These are phyloP conservation scores for Argyresthia goedartella DNA, from an alignment of 2,888 invertebrate genomes.

Conservation along the genomic window DNA sequence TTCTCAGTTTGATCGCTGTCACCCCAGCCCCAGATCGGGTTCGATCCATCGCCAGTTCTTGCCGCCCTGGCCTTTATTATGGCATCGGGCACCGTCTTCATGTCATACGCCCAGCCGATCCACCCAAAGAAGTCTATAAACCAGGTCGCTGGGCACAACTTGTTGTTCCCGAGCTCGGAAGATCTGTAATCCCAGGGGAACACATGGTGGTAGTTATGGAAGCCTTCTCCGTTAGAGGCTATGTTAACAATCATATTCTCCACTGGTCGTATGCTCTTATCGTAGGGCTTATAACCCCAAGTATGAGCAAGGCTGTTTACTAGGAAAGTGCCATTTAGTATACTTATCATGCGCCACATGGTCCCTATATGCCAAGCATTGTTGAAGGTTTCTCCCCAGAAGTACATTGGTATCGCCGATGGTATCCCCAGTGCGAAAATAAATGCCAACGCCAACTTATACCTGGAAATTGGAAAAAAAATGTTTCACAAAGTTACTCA, in stretches of 20 bases:
- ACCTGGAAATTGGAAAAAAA: slow-evolving; percentile 29
- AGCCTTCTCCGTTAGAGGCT: slow-evolving; percentile 65
- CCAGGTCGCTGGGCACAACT: slow-evolving; percentile 19
- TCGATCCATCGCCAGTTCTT: slow-evolving; percentile 26
- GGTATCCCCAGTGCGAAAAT: slow-evolving; percentile 65
- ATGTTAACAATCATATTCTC: slow-evolving; percentile 23
- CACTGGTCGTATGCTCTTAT: slow-evolving; percentile 31
- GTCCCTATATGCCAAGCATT: slow-evolving; percentile 42
- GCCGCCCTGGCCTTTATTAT: slow-evolving; percentile 16
- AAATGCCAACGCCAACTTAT: slow-evolving; percentile 73
- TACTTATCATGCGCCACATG: slow-evolving; percentile 65
- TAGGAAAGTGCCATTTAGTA: slow-evolving; percentile 73
- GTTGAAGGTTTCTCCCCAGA: slow-evolving; percentile 69
- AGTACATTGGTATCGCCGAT: slow-evolving; percentile 66
- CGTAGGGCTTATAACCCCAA: slow-evolving; percentile 54
- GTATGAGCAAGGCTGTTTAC: slow-evolving; percentile 77
- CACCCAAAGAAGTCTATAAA: slow-evolving; percentile 36
- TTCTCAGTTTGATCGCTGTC: background rate
- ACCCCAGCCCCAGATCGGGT: slow-evolving; percentile 5
- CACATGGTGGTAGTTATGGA: slow-evolving; percentile 81
- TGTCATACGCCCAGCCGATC: slow-evolving; percentile 40
- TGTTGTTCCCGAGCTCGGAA: slow-evolving; percentile 29
- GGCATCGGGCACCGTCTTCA: slow-evolving; percentile 23
- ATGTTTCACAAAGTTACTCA: background rate
- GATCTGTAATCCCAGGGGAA: slow-evolving; percentile 83